Conservation (phyloP, 2,797 vertebrate genomes). For the Anguilla anguilla region DNA sequence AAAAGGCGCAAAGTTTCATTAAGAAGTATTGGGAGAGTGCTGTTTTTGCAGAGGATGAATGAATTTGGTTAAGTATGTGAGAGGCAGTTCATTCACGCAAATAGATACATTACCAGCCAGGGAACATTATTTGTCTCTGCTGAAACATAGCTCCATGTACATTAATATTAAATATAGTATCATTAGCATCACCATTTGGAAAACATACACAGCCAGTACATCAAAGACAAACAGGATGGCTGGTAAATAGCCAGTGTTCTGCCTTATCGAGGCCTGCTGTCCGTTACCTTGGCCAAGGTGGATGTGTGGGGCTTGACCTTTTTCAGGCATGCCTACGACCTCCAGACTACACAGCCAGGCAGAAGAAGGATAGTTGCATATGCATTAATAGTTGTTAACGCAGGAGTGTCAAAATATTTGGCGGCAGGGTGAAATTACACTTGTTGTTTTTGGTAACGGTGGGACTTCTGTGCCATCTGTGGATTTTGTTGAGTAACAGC, state of each 20-base stretch:
- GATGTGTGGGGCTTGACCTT: neutral
- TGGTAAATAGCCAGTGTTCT: neutral
- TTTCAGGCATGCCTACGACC: neutral
- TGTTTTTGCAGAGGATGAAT: neutral
- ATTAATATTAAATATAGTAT: neutral
- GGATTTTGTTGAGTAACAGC: slow-evolving; percentile 59
- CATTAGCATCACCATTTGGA: neutral
- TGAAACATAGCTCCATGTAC: neutral
- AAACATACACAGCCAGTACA: neutral
- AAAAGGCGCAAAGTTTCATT: neutral
- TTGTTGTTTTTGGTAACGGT: slow-evolving; percentile 67
- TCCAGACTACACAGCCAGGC: neutral
- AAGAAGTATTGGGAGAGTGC: neutral
- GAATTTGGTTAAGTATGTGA: neutral
- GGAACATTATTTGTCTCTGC: neutral
- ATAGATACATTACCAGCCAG: neutral
- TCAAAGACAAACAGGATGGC: neutral
- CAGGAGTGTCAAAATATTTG: slow-evolving; percentile 64
- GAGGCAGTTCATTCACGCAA: neutral
- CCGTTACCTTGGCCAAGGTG: too few species aligned
- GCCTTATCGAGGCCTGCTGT: neutral
- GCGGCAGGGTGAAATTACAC: slow-evolving; percentile 43
- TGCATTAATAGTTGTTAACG: slow-evolving; percentile 56
- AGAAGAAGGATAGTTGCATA: neutral
- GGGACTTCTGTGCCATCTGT: slow-evolving; percentile 55